A percentile compares a stretch with the other conserved stretches of the same genome.
These are phyloP conservation scores for Luscinia luscinia DNA, from an alignment of 2,797 vertebrate species.

Conservation along the genomic window DNA sequence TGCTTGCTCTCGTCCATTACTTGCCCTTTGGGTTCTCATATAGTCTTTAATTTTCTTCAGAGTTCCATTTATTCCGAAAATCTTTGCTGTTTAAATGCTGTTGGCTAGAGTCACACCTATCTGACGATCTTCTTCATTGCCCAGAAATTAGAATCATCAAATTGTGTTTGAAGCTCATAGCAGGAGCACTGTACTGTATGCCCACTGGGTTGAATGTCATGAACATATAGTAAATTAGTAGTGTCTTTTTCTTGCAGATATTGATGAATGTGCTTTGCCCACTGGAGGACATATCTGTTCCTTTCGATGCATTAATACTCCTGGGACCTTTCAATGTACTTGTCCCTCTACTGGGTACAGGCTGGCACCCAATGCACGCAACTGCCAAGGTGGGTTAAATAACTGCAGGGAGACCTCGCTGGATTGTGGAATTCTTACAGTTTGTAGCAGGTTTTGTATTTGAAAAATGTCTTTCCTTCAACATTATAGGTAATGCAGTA, in stretches of 20 bases:
- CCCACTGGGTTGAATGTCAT: not conserved
- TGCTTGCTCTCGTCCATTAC: not conserved
- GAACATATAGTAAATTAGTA: not conserved
- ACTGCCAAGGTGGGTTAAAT: conserved; percentile 88
- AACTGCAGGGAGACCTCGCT: not conserved
- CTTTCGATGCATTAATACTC: conserved; percentile 92
- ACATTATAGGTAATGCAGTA: not conserved
- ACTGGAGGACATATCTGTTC: conserved; percentile 96
- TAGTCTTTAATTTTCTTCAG: not conserved
- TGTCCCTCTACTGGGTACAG: conserved; percentile 89
- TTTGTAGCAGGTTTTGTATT: not conserved
- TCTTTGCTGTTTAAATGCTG: not conserved
- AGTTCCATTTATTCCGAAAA: not conserved
- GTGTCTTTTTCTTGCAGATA: conserved; percentile 80
- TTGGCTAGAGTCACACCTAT: not conserved
- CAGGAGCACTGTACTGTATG: fast-evolving
- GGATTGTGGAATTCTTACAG: not conserved
- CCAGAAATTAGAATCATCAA: not conserved
- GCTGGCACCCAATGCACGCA: conserved; percentile 89
- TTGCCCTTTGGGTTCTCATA: not conserved
- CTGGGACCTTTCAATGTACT: conserved; percentile 94
- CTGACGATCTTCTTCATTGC: not conserved
- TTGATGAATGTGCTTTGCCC: conserved; percentile 96
- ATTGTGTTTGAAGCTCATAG: not conserved
- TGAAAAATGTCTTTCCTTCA: not conserved